Percentiles rank a stretch among this genome's conserved stretches.
Evolutionary conservation across 2,888 invertebrate genomes (phyloP).

Genomic region (Kuschelorhynchus macadamiae): DNA sequence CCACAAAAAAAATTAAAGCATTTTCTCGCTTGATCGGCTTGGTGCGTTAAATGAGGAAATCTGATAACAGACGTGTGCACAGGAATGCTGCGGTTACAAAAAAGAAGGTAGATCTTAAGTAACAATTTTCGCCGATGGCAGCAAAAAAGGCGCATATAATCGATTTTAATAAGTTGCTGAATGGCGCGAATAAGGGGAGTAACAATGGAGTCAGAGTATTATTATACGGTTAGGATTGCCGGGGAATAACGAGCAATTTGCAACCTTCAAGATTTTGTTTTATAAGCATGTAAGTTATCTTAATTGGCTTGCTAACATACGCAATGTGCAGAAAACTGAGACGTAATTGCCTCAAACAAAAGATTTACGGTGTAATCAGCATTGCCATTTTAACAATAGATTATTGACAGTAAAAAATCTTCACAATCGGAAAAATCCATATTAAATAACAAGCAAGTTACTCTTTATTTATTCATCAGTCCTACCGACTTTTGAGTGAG

Average conservation of each 20-base stretch:
- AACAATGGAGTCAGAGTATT: slow-evolving; percentile 10
- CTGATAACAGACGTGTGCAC: slow-evolving; percentile 35
- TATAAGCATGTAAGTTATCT: too few species aligned
- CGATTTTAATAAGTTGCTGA: slow-evolving; percentile 39
- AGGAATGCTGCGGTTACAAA: slow-evolving; percentile 30
- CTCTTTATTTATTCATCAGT: too few species aligned
- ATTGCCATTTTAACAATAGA: too few species aligned
- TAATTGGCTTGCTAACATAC: too few species aligned
- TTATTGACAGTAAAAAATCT: too few species aligned
- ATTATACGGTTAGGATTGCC: slow-evolving; percentile 10
- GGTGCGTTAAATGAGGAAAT: slow-evolving; percentile 34
- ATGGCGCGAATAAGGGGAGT: slow-evolving; percentile 17
- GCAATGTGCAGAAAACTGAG: too few species aligned
- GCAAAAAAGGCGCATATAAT: slow-evolving; percentile 31
- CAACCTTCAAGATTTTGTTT: neutral
- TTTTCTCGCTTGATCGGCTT: slow-evolving; percentile 35
- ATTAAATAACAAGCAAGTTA: too few species aligned
- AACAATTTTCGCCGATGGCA: slow-evolving; percentile 31
- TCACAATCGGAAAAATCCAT: too few species aligned
- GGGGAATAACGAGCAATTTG: neutral
- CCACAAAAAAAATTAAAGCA: slow-evolving; percentile 35
- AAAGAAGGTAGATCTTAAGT: slow-evolving; percentile 22
- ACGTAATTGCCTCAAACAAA: too few species aligned
- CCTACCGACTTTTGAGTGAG: too few species aligned
- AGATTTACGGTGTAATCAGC: too few species aligned